Evolutionary conservation across 2,888 invertebrate species (phyloP).

Genomic region (Leucoma salicis): DNA sequence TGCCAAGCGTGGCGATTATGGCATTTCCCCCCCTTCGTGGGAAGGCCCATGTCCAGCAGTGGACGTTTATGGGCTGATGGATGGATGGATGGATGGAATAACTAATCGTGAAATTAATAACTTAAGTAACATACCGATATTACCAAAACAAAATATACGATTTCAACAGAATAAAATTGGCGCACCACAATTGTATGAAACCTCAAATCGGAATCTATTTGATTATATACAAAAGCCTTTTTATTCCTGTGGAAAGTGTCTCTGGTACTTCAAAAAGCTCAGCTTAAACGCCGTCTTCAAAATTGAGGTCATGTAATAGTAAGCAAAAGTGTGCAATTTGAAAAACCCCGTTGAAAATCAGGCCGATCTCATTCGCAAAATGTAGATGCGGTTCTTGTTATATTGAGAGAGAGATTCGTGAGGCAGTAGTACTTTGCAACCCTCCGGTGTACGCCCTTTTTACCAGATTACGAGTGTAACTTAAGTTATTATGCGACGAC

Average conservation of each 20-base stretch:
- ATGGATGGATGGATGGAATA: too few relatives aligned
- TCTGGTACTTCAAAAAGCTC: not conserved
- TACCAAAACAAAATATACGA: too few relatives aligned
- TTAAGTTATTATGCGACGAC: slow-evolving; percentile 3
- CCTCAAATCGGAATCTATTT: too few relatives aligned
- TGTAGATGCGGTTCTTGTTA: not conserved
- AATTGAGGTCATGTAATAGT: not conserved
- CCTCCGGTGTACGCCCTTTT: not conserved
- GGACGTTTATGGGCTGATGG: too few relatives aligned
- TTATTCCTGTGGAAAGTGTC: not conserved
- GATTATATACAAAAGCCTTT: too few relatives aligned
- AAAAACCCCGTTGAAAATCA: not conserved
- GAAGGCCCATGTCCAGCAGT: too few relatives aligned
- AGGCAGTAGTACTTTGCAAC: not conserved
- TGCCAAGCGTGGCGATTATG: too few relatives aligned
- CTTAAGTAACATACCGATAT: too few relatives aligned
- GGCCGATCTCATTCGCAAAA: not conserved
- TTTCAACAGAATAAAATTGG: too few relatives aligned
- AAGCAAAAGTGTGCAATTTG: not conserved
- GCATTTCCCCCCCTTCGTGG: too few relatives aligned
- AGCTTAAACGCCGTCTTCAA: not conserved
- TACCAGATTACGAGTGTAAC: not conserved
- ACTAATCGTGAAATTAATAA: too few relatives aligned
- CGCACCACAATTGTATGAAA: too few relatives aligned
- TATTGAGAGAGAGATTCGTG: not conserved